Conservation (phyloP, 2,797 vertebrate genomes). For the Phataginus tricuspis region DNA sequence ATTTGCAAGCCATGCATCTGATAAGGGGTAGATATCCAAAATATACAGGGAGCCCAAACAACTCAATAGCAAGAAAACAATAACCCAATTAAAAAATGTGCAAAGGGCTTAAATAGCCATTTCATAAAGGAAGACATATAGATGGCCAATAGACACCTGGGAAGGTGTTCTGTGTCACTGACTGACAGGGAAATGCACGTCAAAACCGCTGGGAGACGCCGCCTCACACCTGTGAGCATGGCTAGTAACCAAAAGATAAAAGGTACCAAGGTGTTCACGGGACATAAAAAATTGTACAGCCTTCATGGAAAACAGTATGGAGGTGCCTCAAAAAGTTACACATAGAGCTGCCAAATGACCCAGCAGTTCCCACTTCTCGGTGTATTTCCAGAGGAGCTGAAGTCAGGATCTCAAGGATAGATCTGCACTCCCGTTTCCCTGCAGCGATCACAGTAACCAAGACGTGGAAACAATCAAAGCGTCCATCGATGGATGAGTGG, state of each 20-base stretch:
- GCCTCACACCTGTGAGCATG: not conserved
- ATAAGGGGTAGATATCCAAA: too few species aligned
- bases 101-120: too few species aligned
- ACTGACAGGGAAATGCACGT: not conserved
- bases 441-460: not conserved
- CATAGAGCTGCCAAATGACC: not conserved
- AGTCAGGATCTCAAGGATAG: not conserved
- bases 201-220: not conserved
- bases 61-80: not conserved
- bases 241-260: not conserved
- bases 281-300: not conserved
- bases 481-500: fast-evolving
- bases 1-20: not conserved
- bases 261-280: not conserved
- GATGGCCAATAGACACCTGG: not conserved
- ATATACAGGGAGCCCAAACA: not conserved
- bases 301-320: not conserved
- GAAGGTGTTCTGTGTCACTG: not conserved
- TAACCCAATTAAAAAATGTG: not conserved
- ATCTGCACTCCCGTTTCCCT: not conserved
- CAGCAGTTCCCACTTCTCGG: too few species aligned
- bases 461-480: not conserved
- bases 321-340: not conserved
- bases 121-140: not conserved
- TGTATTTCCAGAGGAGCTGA: not conserved